Evolutionary conservation across 2,797 vertebrate species (phyloP).

Genomic region (Lagodon rhomboides): DNA sequence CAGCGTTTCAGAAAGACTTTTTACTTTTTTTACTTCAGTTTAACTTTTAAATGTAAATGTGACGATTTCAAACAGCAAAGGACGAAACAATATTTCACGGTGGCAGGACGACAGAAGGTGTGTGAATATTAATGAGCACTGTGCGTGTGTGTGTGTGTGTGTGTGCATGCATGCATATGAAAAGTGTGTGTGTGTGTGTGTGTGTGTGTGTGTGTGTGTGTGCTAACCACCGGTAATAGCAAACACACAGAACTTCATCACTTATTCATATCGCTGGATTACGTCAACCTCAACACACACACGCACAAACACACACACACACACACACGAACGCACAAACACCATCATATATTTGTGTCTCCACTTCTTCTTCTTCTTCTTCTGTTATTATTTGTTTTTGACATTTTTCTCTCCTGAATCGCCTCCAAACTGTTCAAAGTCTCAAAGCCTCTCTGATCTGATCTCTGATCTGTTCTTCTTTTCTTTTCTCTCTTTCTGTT

Average conservation of each 20-base stretch:
- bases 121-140: conserved; percentile 45
- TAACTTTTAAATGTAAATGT: not conserved
- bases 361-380: not conserved
- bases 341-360: not conserved
- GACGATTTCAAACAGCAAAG: not conserved
- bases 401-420: not conserved
- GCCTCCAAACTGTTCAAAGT: not conserved
- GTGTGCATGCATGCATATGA: not conserved
- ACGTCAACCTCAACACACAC: conserved; percentile 49
- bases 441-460: not conserved
- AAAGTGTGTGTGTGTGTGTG: conserved; percentile 9
- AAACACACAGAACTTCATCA: conserved; percentile 72
- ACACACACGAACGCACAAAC: not conserved
- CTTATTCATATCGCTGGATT: conserved; percentile 69
- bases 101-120: not conserved
- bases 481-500: not conserved
- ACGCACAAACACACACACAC: not conserved
- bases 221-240: conserved; percentile 60
- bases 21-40: not conserved
- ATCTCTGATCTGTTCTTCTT: too few species aligned
- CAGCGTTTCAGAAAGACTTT: not conserved
- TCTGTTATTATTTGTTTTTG: not conserved
- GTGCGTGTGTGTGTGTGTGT: conserved; percentile 29
- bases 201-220: conserved; percentile 37
- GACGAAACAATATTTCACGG: accelerated